phyloP scores from a whole-genome alignment of 2,797 vertebrate genomes.

The Pseudomugil tenellus region DNA sequence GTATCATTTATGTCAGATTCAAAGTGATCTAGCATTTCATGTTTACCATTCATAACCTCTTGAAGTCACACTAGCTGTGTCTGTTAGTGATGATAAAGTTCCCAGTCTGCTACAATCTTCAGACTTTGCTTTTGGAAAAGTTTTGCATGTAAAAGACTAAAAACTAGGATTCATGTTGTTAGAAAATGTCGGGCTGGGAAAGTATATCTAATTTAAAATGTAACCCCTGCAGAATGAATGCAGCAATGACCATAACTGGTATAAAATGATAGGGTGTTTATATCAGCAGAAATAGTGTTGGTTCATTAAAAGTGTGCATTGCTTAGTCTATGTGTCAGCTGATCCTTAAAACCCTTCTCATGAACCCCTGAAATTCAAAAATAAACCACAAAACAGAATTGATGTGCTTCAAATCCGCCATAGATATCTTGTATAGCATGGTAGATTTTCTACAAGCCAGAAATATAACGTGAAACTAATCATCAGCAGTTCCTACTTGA shows the following conservation, averaged over 20 bases:
- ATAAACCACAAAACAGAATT: constrained; percentile 35
- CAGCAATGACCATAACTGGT: constrained; percentile 4
- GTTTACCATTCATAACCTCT: too few relatives aligned
- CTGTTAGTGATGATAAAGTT: not conserved
- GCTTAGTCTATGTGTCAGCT: constrained; percentile 4
- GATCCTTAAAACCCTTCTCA: constrained; percentile 1
- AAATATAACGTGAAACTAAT: constrained; percentile 27
- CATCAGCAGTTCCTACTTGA: constrained; percentile 24
- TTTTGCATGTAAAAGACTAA: not conserved
- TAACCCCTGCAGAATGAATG: constrained; percentile 5
- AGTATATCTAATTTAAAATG: constrained; percentile 6
- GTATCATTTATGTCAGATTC: not conserved
- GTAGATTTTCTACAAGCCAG: constrained; percentile 32
- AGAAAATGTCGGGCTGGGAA: constrained; percentile 18
- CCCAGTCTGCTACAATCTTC: not conserved
- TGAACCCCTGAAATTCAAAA: constrained; percentile 22
- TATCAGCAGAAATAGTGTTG: constrained; percentile 3
- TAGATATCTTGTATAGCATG: constrained; percentile 2
- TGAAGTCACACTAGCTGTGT: not conserved
- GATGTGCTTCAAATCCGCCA: constrained; percentile 26
- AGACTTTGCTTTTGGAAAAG: not conserved
- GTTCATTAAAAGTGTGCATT: constrained; percentile 5
- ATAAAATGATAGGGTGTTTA: not conserved
- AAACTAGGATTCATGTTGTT: not conserved
- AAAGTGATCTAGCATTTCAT: not conserved